phyloP scores from a whole-genome alignment of 2,888 invertebrate species.

The Flexamia atlantica region DNA sequence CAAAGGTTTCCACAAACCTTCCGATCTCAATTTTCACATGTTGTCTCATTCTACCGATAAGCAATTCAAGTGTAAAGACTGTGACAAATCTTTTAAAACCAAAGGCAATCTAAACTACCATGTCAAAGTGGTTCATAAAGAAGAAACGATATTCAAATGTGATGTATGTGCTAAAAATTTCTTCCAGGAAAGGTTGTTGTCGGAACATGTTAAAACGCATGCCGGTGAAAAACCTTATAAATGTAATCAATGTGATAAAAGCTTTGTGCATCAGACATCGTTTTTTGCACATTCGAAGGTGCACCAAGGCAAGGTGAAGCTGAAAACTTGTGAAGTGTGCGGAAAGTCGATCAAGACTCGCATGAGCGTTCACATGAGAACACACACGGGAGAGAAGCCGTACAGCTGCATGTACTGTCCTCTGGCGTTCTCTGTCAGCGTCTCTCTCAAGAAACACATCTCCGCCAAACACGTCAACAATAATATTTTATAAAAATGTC shows the following conservation, averaged over 20 bases:
- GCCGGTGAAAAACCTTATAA: conserved; percentile 71
- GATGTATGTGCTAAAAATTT: conserved; percentile 74
- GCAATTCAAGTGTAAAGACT: conserved; percentile 73
- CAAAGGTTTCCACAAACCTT: conserved; percentile 72
- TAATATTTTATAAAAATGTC: background rate
- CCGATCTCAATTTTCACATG: conserved; percentile 74
- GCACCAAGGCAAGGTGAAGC: conserved; percentile 64
- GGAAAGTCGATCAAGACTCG: conserved; percentile 70
- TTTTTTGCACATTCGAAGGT: conserved; percentile 67
- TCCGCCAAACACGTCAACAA: conserved; percentile 61
- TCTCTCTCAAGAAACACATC: conserved; percentile 64
- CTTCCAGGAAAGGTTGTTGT: conserved; percentile 74
- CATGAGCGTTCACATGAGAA: conserved; percentile 70
- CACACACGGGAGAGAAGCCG: conserved; percentile 69
- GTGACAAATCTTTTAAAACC: conserved; percentile 74
- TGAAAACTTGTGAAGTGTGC: conserved; percentile 69
- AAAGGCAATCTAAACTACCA: conserved; percentile 75
- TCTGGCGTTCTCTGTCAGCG: conserved; percentile 63
- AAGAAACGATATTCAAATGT: conserved; percentile 71
- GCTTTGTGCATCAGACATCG: conserved; percentile 68
- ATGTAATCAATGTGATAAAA: conserved; percentile 70
- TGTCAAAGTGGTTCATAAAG: conserved; percentile 73
- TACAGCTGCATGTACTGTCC: conserved; percentile 70
- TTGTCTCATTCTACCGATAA: conserved; percentile 74
- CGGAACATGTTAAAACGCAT: conserved; percentile 71